Evolutionary conservation across 2,113 vertebrate species (phyloP).

Genomic region (Centropristis striata): DNA sequence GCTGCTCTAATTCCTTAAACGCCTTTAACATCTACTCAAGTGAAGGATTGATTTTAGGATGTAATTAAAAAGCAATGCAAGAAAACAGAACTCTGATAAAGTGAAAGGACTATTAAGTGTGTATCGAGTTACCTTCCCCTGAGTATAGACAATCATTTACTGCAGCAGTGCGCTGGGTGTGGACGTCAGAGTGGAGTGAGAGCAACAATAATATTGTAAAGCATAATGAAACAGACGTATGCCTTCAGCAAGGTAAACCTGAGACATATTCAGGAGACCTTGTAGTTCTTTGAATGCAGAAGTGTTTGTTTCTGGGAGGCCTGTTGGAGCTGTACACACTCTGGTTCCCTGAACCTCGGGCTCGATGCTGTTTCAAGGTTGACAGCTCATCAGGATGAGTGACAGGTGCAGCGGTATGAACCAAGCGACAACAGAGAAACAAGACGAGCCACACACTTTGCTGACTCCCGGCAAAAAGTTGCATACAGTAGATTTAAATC

Average conservation of each 20-base stretch:
- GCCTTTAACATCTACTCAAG: neutral
- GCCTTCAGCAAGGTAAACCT: slow-evolving; percentile 2
- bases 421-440: neutral
- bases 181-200: neutral
- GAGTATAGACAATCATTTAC: neutral
- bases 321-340: neutral
- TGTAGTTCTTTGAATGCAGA: neutral
- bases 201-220: neutral
- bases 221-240: neutral
- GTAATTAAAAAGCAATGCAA: neutral
- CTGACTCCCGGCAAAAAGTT: slow-evolving; percentile 18
- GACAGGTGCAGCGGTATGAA: slow-evolving; percentile 42
- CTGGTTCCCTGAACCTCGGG: neutral
- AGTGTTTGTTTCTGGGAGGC: neutral
- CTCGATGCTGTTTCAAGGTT: slow-evolving; percentile 19
- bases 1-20: neutral
- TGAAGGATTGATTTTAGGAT: neutral
- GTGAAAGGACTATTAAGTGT: neutral
- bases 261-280: neutral
- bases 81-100: neutral
- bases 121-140: neutral
- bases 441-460: neutral
- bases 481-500: slow-evolving; percentile 10
- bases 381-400: slow-evolving; percentile 45
- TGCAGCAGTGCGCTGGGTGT: neutral